Conservation (phyloP, 2,888 invertebrate species). For the Cephus runcator region DNA sequence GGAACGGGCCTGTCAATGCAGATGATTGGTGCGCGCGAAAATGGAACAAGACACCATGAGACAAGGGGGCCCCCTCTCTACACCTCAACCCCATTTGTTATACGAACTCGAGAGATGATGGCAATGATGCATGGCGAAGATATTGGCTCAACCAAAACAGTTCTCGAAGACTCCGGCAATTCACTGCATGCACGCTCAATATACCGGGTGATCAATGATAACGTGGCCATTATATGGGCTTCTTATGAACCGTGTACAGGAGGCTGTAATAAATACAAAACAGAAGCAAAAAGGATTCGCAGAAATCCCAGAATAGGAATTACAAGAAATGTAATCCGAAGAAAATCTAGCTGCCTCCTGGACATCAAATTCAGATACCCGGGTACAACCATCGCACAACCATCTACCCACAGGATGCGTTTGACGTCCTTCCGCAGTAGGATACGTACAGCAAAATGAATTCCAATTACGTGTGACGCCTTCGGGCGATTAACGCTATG, state of each 20-base stretch:
- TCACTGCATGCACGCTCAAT: background rate
- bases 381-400: no score
- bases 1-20: constrained; percentile 52
- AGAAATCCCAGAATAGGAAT: background rate
- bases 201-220: background rate
- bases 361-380: background rate
- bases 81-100: constrained; percentile 43
- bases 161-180: constrained; percentile 21
- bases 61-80: constrained; percentile 40
- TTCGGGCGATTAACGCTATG: constrained; percentile 36
- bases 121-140: constrained; percentile 49
- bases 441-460: constrained; percentile 5
- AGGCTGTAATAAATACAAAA: background rate
- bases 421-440: background rate
- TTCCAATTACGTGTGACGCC: constrained; percentile 43
- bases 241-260: background rate
- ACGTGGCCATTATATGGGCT: background rate
- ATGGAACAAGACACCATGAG: constrained; percentile 52
- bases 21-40: constrained; percentile 60
- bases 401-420: background rate
- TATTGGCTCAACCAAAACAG: constrained; percentile 36
- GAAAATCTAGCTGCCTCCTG: background rate
- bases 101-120: constrained; percentile 43
- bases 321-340: background rate
- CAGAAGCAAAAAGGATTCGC: background rate